Percentiles rank a stretch among this genome's conserved stretches.
These are phyloP conservation scores for Spisula solida DNA, from an alignment of 2,888 invertebrate genomes.

Conservation along the genomic window DNA sequence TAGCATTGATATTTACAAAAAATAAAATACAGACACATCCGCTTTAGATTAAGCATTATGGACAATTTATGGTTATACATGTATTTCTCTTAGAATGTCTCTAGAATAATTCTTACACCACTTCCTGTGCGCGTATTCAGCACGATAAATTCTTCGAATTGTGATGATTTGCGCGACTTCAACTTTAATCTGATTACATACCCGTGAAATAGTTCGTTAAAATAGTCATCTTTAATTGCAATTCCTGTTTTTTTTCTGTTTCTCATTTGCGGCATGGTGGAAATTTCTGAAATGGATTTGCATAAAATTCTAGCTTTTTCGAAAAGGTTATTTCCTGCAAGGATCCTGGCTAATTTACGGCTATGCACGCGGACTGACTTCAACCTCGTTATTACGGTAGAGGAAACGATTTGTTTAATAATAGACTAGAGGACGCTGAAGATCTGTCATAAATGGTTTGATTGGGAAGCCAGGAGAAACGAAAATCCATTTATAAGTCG, in stretches of 20 bases:
- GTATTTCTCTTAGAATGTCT: no score
- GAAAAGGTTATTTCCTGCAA: slow-evolving; percentile 30
- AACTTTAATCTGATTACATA: neutral
- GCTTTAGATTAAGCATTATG: no score
- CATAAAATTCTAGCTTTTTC: slow-evolving; percentile 24
- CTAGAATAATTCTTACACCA: no score
- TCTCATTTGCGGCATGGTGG: neutral
- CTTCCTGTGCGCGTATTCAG: no score
- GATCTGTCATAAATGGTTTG: slow-evolving; percentile 36
- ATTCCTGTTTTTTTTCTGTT: slow-evolving; percentile 9
- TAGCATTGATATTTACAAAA: no score
- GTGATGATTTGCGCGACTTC: neutral
- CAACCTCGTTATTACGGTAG: slow-evolving; percentile 22
- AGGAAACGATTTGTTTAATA: slow-evolving; percentile 70
- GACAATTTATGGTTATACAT: no score
- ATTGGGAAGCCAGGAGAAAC: slow-evolving; percentile 17
- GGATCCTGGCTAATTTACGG: slow-evolving; percentile 23
- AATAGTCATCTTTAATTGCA: neutral
- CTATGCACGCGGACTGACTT: neutral
- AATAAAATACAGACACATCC: no score
- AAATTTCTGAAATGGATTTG: slow-evolving; percentile 3
- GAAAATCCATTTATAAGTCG: slow-evolving; percentile 31
- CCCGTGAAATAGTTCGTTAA: slow-evolving; percentile 10
- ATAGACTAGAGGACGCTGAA: slow-evolving; percentile 49
- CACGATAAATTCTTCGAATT: neutral